Percentiles rank a stretch among this genome's conserved stretches.
These are phyloP conservation scores for Crotalus tigris DNA, from an alignment of 2,113 vertebrate species.

Conservation along the genomic window DNA sequence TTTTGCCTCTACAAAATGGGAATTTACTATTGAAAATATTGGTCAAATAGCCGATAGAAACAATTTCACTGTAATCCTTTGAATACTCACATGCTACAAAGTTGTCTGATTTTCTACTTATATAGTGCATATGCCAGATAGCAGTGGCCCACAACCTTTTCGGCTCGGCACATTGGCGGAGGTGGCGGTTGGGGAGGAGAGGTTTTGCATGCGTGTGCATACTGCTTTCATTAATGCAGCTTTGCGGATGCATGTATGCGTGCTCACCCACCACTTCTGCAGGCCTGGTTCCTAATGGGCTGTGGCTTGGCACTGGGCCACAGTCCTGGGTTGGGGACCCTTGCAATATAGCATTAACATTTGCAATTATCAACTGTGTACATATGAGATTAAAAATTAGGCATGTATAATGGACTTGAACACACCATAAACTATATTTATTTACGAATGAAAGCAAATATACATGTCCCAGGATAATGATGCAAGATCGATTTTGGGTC, in stretches of 20 bases:
- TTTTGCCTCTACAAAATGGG: neutral
- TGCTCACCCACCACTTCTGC: neutral
- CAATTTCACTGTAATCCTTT: neutral
- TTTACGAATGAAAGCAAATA: constrained; percentile 9
- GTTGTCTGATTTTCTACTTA: neutral
- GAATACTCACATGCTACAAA: neutral
- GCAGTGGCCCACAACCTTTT: neutral
- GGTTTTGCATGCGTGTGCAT: neutral
- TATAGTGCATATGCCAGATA: neutral
- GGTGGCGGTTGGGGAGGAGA: neutral
- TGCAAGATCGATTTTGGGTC: neutral
- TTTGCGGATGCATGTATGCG: neutral
- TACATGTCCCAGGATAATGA: neutral
- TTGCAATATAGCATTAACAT: neutral
- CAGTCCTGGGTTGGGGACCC: neutral
- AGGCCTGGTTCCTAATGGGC: neutral
- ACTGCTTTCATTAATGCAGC: neutral
- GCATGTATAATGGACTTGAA: neutral
- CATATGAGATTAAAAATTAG: neutral
- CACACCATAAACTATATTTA: constrained; percentile 13
- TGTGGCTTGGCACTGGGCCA: neutral
- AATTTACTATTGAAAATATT: neutral
- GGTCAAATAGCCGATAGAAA: neutral
- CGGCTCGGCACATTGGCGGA: neutral
- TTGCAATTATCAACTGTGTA: neutral